phyloP scores from a whole-genome alignment of 2,113 vertebrate genomes.

The rat (Rattus norvegicus) region GRCr8 NC_086022.1:64791501-64792000 shows the following conservation, averaged over 20 bases:
- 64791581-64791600: not conserved
- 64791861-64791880: constrained; percentile 38
- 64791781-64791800: constrained; percentile 26
- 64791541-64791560: not conserved
- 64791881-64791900: not conserved
- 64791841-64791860: not conserved
- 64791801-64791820: not conserved
- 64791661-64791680: not conserved
- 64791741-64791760: constrained; percentile 32
- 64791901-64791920: constrained; percentile 28
- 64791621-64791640: not conserved
- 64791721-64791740: constrained; percentile 23
- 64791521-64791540: not conserved
- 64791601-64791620: not conserved
- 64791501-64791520: not conserved
- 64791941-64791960: not conserved
- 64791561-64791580: not conserved
- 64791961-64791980: not conserved
- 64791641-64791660: not conserved
- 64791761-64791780: constrained; percentile 1
- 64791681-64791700: not conserved
- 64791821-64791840: not conserved
- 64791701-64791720: not conserved
- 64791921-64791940: constrained; percentile 25
- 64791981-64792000: not conserved